Evolutionary conservation across 2,888 invertebrate species (phyloP).

Genomic region (Perdita meconis): DNA sequence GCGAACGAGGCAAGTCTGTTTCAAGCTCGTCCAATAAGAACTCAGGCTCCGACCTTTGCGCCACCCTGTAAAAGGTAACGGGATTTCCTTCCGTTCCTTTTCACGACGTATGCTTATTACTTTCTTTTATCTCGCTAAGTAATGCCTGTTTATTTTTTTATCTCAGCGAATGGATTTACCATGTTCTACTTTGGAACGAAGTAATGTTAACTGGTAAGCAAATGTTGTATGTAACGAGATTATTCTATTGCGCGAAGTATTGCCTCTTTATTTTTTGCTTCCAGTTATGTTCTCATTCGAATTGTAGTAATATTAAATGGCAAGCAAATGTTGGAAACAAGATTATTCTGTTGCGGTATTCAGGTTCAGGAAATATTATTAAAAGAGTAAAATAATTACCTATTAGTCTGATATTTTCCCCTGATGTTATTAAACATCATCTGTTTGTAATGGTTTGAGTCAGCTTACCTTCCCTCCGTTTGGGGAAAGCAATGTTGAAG

Average conservation of each 20-base stretch:
- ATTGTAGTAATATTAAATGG: not conserved
- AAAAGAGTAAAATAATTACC: not conserved
- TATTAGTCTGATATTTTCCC: not conserved
- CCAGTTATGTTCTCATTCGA: not conserved
- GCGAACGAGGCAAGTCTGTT: constrained; percentile 29
- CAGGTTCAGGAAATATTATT: not conserved
- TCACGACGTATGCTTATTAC: constrained; percentile 18
- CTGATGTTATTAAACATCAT: not conserved
- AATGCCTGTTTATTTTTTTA: constrained; percentile 1
- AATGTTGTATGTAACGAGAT: not conserved
- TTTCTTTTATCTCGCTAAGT: constrained; percentile 1
- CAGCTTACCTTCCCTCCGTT: constrained; percentile 2
- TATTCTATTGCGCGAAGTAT: not conserved
- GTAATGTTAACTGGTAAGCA: too few species aligned
- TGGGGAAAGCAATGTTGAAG: constrained; percentile 26
- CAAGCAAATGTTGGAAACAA: not conserved
- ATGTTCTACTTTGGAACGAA: not conserved
- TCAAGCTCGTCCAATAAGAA: constrained; percentile 14
- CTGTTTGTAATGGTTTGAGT: not conserved
- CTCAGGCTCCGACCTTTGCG: constrained; percentile 16
- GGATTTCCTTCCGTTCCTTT: not conserved
- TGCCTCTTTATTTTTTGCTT: too few species aligned
- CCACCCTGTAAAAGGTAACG: not conserved
- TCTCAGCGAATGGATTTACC: constrained; percentile 27
- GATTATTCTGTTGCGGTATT: not conserved